A percentile compares a stretch with the other conserved stretches of the same genome.
Evolutionary conservation across 30 jellyfish, hydroid and myxozoan genomes (phyloP).

Genomic region (Aurelia aurita): DNA sequence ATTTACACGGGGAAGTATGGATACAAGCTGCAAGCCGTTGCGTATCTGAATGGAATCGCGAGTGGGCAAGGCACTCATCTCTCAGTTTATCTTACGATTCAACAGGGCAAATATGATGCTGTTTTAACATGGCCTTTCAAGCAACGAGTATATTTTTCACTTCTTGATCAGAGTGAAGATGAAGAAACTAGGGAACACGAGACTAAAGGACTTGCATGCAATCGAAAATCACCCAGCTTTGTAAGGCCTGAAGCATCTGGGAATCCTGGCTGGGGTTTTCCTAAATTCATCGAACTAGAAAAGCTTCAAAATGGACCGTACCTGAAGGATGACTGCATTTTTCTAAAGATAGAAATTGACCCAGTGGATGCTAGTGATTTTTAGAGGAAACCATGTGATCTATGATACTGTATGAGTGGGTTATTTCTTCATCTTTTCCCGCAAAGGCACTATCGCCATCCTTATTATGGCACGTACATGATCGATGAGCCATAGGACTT

Average conservation of each 20-base stretch:
- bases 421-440: too few species aligned
- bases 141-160: conserved; percentile 20
- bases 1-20: conserved; percentile 65
- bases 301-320: conserved; percentile 18
- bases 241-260: conserved; percentile 12
- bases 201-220: conserved; percentile 35
- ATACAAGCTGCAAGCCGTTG: conserved; percentile 53
- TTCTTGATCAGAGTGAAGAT: conserved; percentile 16
- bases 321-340: conserved; percentile 39
- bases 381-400: not conserved
- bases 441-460: too few species aligned
- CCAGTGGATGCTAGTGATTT: conserved; percentile 4
- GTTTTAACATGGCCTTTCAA: conserved; percentile 57
- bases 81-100: conserved; percentile 48
- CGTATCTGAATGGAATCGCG: conserved; percentile 52
- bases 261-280: conserved; percentile 85
- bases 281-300: conserved; percentile 44
- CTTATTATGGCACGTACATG: too few species aligned
- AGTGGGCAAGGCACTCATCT: conserved; percentile 60
- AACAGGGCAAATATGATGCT: conserved; percentile 53
- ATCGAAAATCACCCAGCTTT: conserved; percentile 52
- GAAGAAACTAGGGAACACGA: not conserved
- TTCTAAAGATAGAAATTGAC: conserved; percentile 33
- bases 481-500: too few species aligned
- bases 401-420: too few species aligned